A percentile compares a stretch with the other conserved stretches of the same genome.
phyloP scores from a whole-genome alignment of 2,888 invertebrate species.

The Gortyna flavago region DNA sequence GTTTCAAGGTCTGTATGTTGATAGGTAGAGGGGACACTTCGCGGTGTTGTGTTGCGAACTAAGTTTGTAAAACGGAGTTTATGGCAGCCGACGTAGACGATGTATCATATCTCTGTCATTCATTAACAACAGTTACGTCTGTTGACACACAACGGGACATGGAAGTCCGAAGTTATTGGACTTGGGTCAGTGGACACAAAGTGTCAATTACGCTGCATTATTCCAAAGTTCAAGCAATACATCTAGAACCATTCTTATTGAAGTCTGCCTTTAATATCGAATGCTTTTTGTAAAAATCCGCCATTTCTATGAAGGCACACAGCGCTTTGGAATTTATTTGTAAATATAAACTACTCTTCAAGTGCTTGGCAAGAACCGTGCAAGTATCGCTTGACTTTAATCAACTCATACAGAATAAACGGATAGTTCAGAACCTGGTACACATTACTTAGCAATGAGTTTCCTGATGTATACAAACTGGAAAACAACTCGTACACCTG shows the following conservation, averaged over 20 bases:
- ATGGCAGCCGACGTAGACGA: background rate
- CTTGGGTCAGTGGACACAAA: constrained; percentile 9
- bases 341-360: background rate
- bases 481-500: constrained; percentile 8
- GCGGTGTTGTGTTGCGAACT: constrained; percentile 15
- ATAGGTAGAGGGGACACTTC: constrained; percentile 1
- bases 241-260: background rate
- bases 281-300: constrained; percentile 18
- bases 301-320: background rate
- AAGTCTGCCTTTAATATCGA: constrained; percentile 19
- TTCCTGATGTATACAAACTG: constrained; percentile 38
- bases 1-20: constrained; percentile 14
- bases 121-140: constrained; percentile 21
- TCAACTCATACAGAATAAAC: constrained; percentile 9
- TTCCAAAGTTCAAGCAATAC: constrained; percentile 15
- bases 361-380: background rate
- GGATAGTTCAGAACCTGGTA: constrained; percentile 18
- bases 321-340: background rate
- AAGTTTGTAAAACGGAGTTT: constrained; percentile 15
- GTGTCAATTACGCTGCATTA: constrained; percentile 10
- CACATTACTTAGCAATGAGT: constrained; percentile 20
- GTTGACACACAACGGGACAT: constrained; percentile 14
- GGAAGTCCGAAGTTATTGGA: constrained; percentile 10
- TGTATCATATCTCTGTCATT: constrained; percentile 25
- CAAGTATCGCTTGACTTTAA: constrained; percentile 10